Base-by-base conservation (phyloP, 2,797 vertebrate genomes). In the Pseudochaenichthys georgianus region DNA sequence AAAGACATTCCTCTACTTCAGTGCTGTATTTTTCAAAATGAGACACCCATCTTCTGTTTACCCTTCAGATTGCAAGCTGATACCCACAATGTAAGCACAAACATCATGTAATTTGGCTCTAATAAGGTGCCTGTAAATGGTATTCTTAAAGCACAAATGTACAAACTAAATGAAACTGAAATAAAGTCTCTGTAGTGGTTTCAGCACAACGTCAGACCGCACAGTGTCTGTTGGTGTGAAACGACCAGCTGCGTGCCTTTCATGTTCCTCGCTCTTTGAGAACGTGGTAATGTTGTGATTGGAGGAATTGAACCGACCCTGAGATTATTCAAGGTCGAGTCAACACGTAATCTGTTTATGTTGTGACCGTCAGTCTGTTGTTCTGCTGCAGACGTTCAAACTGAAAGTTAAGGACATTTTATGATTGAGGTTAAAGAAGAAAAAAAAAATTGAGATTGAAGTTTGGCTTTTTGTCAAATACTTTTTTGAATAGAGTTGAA, bases 71-170 rank as follows among this genome's bases (percentile, higher is more conserved):
- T 54, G 3, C 23, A 60, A 52, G 43, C 28, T 61, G 50, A 68
- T 57, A 15, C 43, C 51, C 57, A 3, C 57, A 79, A 58, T 31
- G 78, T 64, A 82, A 91, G 87, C 89, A 87, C 90, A 86, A 70
- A 19, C 59, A n/a, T 70, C 17, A 11, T 13, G 45, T 10, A 10
- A n/a, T 34, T 16, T 17, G 41, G 23, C 62, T 21, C 41, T 5
- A 61, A 58, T 54, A 48, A 88, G 87, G 85, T 91, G 87, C 88
- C 87, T 90, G 70, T 75, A 66, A 12, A 43, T 80, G 60, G 55
- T 47, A 72, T 83, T 82, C 62, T 72, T 10, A 19, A 73, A 89
- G 88, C 82, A 92, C 85, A 88, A 81, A 73, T 8, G 54, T 41
- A 70, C 19, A 42, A 45, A 41, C 9, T 7, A 52, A 17, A 41